Conservation (phyloP, 2,888 invertebrate genomes). For the Caenorhabditis drosophilae region DNA sequence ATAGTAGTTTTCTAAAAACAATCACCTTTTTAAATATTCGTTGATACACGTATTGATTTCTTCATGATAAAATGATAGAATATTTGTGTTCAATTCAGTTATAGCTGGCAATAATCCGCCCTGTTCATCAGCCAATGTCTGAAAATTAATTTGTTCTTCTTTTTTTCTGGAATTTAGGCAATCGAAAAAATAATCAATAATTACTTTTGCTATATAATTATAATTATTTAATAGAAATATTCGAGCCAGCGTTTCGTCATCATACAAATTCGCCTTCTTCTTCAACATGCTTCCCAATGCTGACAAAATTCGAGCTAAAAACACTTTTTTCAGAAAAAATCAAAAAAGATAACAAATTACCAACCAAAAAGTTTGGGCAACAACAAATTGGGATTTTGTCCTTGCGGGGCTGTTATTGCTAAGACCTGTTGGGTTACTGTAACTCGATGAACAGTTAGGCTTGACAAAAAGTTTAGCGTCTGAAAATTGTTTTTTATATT, state of each 20-base stretch:
- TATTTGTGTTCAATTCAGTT: conserved; percentile 53
- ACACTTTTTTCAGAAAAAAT: not conserved
- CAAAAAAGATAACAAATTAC: not conserved
- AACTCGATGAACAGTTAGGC: conserved; percentile 45
- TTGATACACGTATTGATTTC: conserved; percentile 55
- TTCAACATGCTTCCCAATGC: conserved; percentile 44
- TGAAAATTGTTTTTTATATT: conserved; percentile 12
- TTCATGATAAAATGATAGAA: conserved; percentile 56
- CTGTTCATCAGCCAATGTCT: conserved; percentile 43
- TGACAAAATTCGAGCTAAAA: conserved; percentile 46
- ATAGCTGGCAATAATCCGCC: conserved; percentile 54
- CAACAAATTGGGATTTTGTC: conserved; percentile 40
- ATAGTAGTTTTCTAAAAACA: too few relatives aligned
- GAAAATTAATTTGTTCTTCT: too few relatives aligned
- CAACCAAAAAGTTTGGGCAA: conserved; percentile 54
- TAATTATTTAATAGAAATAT: conserved; percentile 60
- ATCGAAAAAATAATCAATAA: not conserved
- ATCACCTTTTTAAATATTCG: conserved; percentile 51
- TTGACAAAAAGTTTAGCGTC: conserved; percentile 53
- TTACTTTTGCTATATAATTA: conserved; percentile 60
- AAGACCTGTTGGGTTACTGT: conserved; percentile 50
- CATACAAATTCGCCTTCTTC: conserved; percentile 45
- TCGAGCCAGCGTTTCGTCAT: conserved; percentile 40
- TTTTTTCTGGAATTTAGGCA: not conserved
- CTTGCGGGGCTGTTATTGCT: conserved; percentile 41